phyloP scores from a whole-genome alignment of 2,888 invertebrate species.

The Euzophera pinguis region DNA sequence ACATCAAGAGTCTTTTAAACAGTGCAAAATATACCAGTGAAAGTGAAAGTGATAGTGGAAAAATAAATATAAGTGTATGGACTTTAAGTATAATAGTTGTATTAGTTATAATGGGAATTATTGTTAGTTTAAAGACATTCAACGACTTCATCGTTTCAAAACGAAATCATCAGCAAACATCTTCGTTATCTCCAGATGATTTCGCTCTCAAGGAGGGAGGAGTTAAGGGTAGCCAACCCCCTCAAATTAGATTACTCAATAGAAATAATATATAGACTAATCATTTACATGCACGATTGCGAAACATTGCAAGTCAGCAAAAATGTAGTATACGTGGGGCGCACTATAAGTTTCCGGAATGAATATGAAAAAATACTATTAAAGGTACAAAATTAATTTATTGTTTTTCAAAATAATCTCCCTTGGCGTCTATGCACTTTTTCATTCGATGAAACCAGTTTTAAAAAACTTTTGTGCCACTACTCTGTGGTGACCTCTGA shows the following conservation, averaged over 20 bases:
- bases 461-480: too few relatives aligned
- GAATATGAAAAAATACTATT: too few relatives aligned
- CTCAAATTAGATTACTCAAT: background rate
- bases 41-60: background rate
- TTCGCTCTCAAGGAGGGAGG: conserved; percentile 11
- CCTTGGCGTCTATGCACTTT: too few relatives aligned
- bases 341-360: too few relatives aligned
- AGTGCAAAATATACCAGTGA: background rate
- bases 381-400: too few relatives aligned
- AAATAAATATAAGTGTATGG: conserved; percentile 3
- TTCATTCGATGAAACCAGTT: too few relatives aligned
- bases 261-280: background rate
- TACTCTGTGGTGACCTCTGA: too few relatives aligned
- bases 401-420: too few relatives aligned
- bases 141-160: background rate
- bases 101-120: background rate
- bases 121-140: background rate
- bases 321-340: background rate
- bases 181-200: background rate
- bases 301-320: background rate
- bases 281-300: background rate
- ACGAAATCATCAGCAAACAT: background rate
- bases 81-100: background rate
- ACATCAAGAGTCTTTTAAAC: background rate
- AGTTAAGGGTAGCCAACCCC: conserved; percentile 1